Evolutionary conservation across 2,797 vertebrate genomes (phyloP).

Genomic region (Kryptopterus vitreolus): DNA sequence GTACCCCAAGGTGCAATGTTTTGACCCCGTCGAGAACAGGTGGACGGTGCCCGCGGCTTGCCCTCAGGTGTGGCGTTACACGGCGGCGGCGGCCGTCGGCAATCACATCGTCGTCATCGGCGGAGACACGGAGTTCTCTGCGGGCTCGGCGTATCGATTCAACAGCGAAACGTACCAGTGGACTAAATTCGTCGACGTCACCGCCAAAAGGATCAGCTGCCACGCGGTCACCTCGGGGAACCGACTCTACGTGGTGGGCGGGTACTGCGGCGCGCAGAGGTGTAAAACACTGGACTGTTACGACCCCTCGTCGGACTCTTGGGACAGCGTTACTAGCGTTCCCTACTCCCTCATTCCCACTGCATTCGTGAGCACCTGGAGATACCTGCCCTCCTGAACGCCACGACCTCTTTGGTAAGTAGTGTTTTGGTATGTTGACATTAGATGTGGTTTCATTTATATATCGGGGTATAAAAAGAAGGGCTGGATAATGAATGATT

Average conservation of each 20-base stretch:
- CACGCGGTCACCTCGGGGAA: constrained; percentile 83
- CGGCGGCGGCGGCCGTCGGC: constrained; percentile 80
- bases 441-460: constrained; percentile 1
- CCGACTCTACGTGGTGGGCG: constrained; percentile 83
- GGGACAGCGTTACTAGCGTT: constrained; percentile 84
- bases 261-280: constrained; percentile 83
- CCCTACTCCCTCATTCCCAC: constrained; percentile 87
- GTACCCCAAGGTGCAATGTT: constrained; percentile 85
- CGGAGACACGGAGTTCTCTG: constrained; percentile 83
- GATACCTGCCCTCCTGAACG: constrained; percentile 79
- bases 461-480: not conserved
- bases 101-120: constrained; percentile 83
- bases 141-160: constrained; percentile 83
- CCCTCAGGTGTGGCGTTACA: constrained; percentile 86
- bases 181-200: constrained; percentile 83
- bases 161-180: constrained; percentile 88
- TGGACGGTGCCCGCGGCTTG: constrained; percentile 82
- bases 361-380: constrained; percentile 88
- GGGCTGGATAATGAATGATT: constrained; percentile 28
- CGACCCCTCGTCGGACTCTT: constrained; percentile 80
- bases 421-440: constrained; percentile 1
- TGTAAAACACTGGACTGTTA: constrained; percentile 86
- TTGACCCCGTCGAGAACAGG: constrained; percentile 80
- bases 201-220: constrained; percentile 82
- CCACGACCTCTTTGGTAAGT: constrained; percentile 66